Base-by-base conservation (phyloP, 2,888 invertebrate genomes). In the Tupiocoris notatus region DNA sequence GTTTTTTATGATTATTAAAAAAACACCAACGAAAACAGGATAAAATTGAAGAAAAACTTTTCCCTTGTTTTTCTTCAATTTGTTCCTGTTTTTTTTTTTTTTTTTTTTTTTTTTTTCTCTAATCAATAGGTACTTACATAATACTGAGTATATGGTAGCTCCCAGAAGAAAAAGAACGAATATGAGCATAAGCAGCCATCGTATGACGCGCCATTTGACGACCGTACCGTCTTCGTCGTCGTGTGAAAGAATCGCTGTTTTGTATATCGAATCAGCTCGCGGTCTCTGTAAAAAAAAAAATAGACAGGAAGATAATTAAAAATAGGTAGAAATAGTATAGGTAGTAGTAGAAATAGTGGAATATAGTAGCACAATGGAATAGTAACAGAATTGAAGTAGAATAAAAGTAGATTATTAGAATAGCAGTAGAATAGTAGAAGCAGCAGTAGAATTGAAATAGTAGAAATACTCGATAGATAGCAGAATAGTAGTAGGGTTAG, bases 141-240 rank as follows among this genome's bases (percentile, higher is more conserved):
- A 78, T 24, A 78, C 71, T 81, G 86, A 86, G 83, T 86, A 87
- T 21, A 87, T 86, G 81, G 87, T 85, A 20, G 84, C 82, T 0
- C 86, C 86, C 0, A 87, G 83, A 1, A 86, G 85, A 23, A 86
- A 81, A 82, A 87, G 86, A 58, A 86, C 83, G 2, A 84, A 82
- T 67, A 86, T 77, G 12, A 87, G 84, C 0, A 86, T 86, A 0
- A 84, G 81, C 0, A 87, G 86, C 87, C 87, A 87, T 71, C 86
- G 83, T 76, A 87, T 82, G 74, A 86, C 78, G 54, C 86, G 84
- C 78, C 86, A 82, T 16, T 83, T 82, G n/a, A 79, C 73, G 7
- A 80, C 63, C 17, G 79, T 77, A 17, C 62, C 70, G 16, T 24
- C 74, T 12, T 79, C 79, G 24, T 68, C 64, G 9, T 76, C 67